Evolutionary conservation across 2,888 invertebrate genomes (phyloP).

Genomic region (Euspilapteryx auroguttella): DNA sequence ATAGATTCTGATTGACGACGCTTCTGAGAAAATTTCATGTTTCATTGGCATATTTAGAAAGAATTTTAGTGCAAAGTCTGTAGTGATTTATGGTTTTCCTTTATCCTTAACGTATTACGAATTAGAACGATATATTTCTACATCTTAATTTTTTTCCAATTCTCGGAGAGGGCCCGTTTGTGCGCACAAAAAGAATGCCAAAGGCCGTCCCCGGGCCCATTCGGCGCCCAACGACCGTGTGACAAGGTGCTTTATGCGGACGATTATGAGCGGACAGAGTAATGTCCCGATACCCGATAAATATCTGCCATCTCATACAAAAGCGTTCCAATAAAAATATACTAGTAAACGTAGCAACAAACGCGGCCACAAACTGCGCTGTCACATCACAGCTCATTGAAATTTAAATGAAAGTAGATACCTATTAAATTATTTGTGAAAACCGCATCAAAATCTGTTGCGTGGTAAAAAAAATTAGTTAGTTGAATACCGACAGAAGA

Average conservation of each 20-base stretch:
- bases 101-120: conserved; percentile 58
- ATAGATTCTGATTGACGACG: conserved; percentile 33
- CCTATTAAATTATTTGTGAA: too few relatives aligned
- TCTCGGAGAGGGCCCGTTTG: conserved; percentile 55
- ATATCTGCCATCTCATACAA: conserved; percentile 63
- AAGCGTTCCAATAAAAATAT: conserved; percentile 59
- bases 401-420: conserved; percentile 40
- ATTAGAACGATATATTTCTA: conserved; percentile 62
- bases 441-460: too few relatives aligned
- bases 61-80: conserved; percentile 32
- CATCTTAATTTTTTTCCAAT: conserved; percentile 60
- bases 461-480: too few relatives aligned
- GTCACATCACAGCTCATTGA: conserved; percentile 51
- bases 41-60: conserved; percentile 39
- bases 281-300: conserved; percentile 59
- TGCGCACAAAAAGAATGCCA: conserved; percentile 42
- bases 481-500: too few relatives aligned
- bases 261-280: conserved; percentile 57
- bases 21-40: conserved; percentile 43
- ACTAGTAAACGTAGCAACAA: conserved; percentile 57
- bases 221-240: conserved; percentile 59
- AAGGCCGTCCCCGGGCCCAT: conserved; percentile 15
- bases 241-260: conserved; percentile 60
- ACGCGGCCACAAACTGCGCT: conserved; percentile 52
- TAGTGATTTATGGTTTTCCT: conserved; percentile 54